phyloP scores from a whole-genome alignment of 2,113 vertebrate genomes.

The Sebastes fasciatus region DNA sequence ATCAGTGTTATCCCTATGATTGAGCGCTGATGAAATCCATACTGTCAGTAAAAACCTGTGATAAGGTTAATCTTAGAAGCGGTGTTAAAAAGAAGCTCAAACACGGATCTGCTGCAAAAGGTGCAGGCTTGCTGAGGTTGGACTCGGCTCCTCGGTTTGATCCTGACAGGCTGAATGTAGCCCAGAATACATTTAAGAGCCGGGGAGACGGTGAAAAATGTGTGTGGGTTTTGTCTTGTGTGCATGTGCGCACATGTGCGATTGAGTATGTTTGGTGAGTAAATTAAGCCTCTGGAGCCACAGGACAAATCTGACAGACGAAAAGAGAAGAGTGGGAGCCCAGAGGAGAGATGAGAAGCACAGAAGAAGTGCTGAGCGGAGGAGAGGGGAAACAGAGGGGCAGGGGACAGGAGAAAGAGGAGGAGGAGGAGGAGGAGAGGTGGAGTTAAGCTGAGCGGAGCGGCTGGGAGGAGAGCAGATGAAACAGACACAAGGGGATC shows the following conservation, averaged over 20 bases:
- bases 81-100: constrained; percentile 17
- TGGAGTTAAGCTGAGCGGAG: constrained; percentile 46
- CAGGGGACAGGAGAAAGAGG: not conserved
- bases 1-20: constrained; percentile 49
- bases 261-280: constrained; percentile 72
- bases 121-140: constrained; percentile 32
- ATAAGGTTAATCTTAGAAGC: constrained; percentile 5
- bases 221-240: constrained; percentile 38
- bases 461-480: constrained; percentile 39
- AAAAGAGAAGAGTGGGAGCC: constrained; percentile 27
- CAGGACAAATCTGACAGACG: constrained; percentile 74
- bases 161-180: constrained; percentile 41
- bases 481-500: constrained; percentile 37
- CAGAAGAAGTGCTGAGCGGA: constrained; percentile 50
- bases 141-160: constrained; percentile 13
- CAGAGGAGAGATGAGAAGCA: constrained; percentile 41
- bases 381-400: constrained; percentile 32
- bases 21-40: constrained; percentile 29
- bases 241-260: constrained; percentile 44
- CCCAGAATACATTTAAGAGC: constrained; percentile 44
- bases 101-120: constrained; percentile 9
- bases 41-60: constrained; percentile 8
- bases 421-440: constrained; percentile 36
- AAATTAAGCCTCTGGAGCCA: constrained; percentile 78
- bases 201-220: constrained; percentile 47